Conservation (phyloP, 2,113 vertebrate species). For the Cyanoramphus novaezelandiae region DNA sequence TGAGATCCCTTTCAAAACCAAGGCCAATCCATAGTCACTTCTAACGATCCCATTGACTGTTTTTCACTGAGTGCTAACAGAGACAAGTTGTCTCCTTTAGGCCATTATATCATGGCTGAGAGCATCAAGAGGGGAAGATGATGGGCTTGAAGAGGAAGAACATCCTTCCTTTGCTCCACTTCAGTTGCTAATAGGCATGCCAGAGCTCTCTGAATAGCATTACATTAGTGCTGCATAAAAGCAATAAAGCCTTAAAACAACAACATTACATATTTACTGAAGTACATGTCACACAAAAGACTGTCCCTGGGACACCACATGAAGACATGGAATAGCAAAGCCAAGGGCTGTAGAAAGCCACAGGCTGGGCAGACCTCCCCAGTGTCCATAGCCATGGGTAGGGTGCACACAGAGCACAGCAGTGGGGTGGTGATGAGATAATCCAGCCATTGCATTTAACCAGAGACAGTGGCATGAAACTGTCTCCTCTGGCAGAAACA, state of each 20-base stretch:
- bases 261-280: constrained; percentile 10
- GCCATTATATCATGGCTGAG: constrained; percentile 35
- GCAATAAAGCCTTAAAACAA: constrained; percentile 36
- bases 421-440: not conserved
- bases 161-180: constrained; percentile 41
- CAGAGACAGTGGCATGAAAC: not conserved
- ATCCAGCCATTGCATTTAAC: not conserved
- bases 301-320: not conserved
- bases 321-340: not conserved
- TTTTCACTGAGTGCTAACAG: constrained; percentile 10
- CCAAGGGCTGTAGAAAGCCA: not conserved
- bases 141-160: constrained; percentile 44
- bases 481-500: not conserved
- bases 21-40: not conserved
- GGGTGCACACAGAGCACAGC: not conserved
- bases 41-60: not conserved
- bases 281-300: not conserved
- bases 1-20: constrained; percentile 12
- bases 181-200: not conserved
- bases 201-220: constrained; percentile 4
- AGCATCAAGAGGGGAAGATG: constrained; percentile 38
- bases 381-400: not conserved
- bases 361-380: not conserved
- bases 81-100: constrained; percentile 46
- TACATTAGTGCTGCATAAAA: constrained; percentile 8